Percentiles rank a stretch among this genome's conserved stretches.
phyloP scores from a whole-genome alignment of 2,797 vertebrate genomes.

The Syngnathus acus region DNA sequence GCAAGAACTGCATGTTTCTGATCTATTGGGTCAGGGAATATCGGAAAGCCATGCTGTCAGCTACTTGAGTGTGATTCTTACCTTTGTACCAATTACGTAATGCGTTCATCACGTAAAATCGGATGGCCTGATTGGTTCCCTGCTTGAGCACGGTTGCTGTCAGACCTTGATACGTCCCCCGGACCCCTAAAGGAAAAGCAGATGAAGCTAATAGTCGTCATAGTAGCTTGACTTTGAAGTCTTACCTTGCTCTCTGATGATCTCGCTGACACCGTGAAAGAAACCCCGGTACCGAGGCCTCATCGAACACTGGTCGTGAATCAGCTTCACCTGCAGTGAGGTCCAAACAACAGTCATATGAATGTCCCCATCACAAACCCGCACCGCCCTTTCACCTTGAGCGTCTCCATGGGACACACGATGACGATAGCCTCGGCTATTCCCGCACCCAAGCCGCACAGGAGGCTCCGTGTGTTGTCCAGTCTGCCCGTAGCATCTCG shows the following conservation, averaged over 20 bases:
- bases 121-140: slow-evolving; percentile 77
- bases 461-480: slow-evolving; percentile 70
- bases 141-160: slow-evolving; percentile 78
- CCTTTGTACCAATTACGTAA: slow-evolving; percentile 82
- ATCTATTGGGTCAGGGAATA: neutral
- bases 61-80: slow-evolving; percentile 27
- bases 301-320: slow-evolving; percentile 77
- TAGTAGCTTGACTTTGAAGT: neutral
- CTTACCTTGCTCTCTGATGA: slow-evolving; percentile 77
- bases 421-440: slow-evolving; percentile 70
- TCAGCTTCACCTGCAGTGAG: slow-evolving; percentile 73
- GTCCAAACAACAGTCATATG: neutral
- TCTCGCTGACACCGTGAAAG: slow-evolving; percentile 77
- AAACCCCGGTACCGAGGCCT: slow-evolving; percentile 76
- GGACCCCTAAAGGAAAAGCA: slow-evolving; percentile 55
- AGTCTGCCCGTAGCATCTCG: slow-evolving; percentile 68
- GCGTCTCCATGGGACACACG: slow-evolving; percentile 77
- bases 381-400: slow-evolving; percentile 58
- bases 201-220: neutral
- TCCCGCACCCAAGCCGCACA: slow-evolving; percentile 72
- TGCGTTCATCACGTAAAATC: slow-evolving; percentile 78
- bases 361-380: neutral
- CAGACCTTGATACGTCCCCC: slow-evolving; percentile 78
- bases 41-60: too few relatives aligned
- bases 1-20: neutral